Conservation (phyloP, 2,797 vertebrate species). For the Parambassis ranga region DNA sequence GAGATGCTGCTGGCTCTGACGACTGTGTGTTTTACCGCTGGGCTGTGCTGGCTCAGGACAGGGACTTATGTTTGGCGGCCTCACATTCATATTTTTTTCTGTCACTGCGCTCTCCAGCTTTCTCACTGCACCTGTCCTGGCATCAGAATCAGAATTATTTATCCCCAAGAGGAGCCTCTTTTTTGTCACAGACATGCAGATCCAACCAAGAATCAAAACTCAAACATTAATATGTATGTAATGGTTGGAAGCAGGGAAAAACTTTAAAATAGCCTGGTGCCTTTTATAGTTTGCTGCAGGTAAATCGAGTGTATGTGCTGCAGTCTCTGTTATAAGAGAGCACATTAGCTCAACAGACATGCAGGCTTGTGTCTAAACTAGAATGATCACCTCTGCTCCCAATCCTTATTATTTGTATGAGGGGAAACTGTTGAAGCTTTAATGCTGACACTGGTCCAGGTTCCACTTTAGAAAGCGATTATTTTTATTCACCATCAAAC, state of each 20-base stretch:
- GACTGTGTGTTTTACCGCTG: conserved; percentile 37
- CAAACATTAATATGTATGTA: conserved; percentile 21
- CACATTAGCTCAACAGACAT: neutral
- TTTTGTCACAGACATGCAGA: too few species aligned
- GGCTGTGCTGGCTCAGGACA: conserved; percentile 35
- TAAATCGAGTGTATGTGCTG: neutral
- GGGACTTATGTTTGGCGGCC: conserved; percentile 13
- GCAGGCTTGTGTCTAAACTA: too few species aligned
- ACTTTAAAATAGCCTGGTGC: conserved; percentile 24
- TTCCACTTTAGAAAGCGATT: too few species aligned
- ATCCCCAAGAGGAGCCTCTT: too few species aligned
- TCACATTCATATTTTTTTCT: neutral
- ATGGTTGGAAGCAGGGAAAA: conserved; percentile 6
- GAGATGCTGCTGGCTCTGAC: conserved; percentile 19
- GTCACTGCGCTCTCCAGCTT: neutral
- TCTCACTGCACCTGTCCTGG: conserved; percentile 7
- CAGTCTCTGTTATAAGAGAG: neutral
- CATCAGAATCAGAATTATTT: too few species aligned
- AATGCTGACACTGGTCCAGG: neutral
- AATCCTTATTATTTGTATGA: too few species aligned
- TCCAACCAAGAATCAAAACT: too few species aligned
- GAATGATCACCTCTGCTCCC: too few species aligned
- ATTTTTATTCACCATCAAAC: too few species aligned
- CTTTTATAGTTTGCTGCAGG: conserved; percentile 3
- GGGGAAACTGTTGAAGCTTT: too few species aligned